Evolutionary conservation across 2,797 vertebrate species (phyloP).

Genomic region (Bufotes viridis): DNA sequence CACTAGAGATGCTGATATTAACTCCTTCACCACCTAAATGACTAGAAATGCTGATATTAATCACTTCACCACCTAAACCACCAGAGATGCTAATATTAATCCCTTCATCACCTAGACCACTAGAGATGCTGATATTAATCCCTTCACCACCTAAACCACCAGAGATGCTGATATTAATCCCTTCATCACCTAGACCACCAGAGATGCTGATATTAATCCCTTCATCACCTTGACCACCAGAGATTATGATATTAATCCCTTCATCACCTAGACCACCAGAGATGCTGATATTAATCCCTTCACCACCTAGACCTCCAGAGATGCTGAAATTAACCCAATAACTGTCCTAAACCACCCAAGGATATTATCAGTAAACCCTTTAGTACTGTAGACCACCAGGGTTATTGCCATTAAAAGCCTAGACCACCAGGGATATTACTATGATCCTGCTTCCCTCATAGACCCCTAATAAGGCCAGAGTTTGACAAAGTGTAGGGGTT

Average conservation of each 20-base stretch:
- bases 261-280: not conserved
- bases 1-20: too few species aligned
- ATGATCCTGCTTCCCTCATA: not conserved
- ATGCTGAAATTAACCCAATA: too few species aligned
- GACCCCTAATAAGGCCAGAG: not conserved
- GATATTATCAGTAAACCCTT: not conserved
- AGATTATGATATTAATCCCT: too few species aligned
- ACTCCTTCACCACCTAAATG: too few species aligned
- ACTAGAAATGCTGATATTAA: too few species aligned
- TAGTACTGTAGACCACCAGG: not conserved
- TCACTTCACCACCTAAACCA: too few species aligned
- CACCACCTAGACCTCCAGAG: too few species aligned
- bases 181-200: not conserved
- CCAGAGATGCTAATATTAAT: too few species aligned
- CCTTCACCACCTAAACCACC: not conserved
- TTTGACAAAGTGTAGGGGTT: not conserved
- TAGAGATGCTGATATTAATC: not conserved
- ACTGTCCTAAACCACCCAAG: not conserved
- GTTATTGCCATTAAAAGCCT: too few species aligned
- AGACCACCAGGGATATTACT: not conserved
- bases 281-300: too few species aligned
- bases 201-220: too few species aligned
- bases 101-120: not conserved
- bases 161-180: not conserved
- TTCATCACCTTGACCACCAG: too few species aligned